Evolutionary conservation across 2,888 invertebrate genomes (phyloP).

Genomic region (Sipunculus nudus): DNA sequence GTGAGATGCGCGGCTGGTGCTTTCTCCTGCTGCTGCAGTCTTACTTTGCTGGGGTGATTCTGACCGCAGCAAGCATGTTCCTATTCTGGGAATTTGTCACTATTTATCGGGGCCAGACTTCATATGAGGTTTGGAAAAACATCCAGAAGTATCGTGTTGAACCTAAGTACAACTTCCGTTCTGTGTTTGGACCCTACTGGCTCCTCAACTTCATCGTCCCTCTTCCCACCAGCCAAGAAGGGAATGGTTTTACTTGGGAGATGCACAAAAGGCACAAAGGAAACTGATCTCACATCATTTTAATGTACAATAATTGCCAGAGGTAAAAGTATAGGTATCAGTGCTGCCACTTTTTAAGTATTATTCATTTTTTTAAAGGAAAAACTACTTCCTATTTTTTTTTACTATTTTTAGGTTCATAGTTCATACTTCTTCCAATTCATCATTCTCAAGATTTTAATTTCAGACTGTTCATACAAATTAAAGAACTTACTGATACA

Average conservation of each 20-base stretch:
- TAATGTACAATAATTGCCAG: too few species aligned
- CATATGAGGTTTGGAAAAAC: conserved; percentile 51
- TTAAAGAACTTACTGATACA: too few species aligned
- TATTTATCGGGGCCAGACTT: conserved; percentile 48
- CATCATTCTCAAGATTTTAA: too few species aligned
- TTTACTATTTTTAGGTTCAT: too few species aligned
- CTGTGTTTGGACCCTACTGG: conserved; percentile 57
- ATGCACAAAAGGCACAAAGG: conserved; percentile 42
- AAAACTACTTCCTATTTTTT: too few species aligned
- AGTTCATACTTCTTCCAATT: too few species aligned
- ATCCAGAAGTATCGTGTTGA: conserved; percentile 41
- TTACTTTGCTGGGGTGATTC: conserved; percentile 3
- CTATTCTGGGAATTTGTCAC: conserved; percentile 48
- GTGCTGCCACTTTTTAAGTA: too few species aligned
- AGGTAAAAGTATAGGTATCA: too few species aligned
- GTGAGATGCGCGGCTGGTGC: conserved; percentile 35
- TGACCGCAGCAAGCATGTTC: conserved; percentile 39
- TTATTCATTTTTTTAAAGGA: too few species aligned
- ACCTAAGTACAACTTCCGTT: conserved; percentile 40
- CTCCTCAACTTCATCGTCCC: conserved; percentile 55
- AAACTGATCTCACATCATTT: too few species aligned
- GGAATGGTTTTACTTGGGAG: conserved; percentile 53
- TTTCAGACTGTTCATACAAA: too few species aligned
- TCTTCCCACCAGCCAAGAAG: conserved; percentile 44
- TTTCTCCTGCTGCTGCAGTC: conserved; percentile 6